Evolutionary conservation across 2,113 vertebrate species (phyloP), one percentile per base, ranked within the genome.

Genomic region (Penelope pileata): DNA sequence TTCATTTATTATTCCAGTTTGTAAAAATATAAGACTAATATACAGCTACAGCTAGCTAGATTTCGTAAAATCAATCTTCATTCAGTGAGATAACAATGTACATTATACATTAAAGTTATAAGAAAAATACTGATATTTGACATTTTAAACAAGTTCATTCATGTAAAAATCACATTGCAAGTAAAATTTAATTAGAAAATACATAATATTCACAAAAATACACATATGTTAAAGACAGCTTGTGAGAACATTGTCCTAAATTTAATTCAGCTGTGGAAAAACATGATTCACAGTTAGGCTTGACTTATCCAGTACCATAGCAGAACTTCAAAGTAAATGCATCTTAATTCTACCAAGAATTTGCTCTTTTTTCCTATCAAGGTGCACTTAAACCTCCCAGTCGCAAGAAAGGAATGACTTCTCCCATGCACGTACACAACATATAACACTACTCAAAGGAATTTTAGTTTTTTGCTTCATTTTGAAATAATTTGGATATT

Each of bases 91-190:
- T 97, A 98, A 47, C 97, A 98, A 98, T 96, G 97, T 98, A 98
- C 97, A 98, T 96, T 96, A 98, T 98, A 97, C 98, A 98, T 98
- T 98, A 95, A 97, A 98, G 97, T 97, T 95, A 97, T 98, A 98
- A 97, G 97, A 98, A 98, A 98, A 98, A 98, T 98, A 98, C 98
- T 98, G 98, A 98, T 97, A 98, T 98, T 96, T 98, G 95, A 98
- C 97, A 98, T 98, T 97, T 98, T 97, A 97, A 98, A 98, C 98
- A 97, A 98, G 97, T 96, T 97, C 97, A 97, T 98, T 97, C 96
- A 97, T 97, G 97, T 98, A 98, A 98, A 98, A 98, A 98, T 98
- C 97, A 98, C 97, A 96, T 97, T 92, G 93, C 97, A 97, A 97
- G 98, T 98, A 98, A 97, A 97, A 97, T 98, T 97, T 98, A 98